Percentiles rank a stretch among this genome's conserved stretches.
Conservation (phyloP, 92 coral and sea anemone species). For the Paramuricea clavata region DNA sequence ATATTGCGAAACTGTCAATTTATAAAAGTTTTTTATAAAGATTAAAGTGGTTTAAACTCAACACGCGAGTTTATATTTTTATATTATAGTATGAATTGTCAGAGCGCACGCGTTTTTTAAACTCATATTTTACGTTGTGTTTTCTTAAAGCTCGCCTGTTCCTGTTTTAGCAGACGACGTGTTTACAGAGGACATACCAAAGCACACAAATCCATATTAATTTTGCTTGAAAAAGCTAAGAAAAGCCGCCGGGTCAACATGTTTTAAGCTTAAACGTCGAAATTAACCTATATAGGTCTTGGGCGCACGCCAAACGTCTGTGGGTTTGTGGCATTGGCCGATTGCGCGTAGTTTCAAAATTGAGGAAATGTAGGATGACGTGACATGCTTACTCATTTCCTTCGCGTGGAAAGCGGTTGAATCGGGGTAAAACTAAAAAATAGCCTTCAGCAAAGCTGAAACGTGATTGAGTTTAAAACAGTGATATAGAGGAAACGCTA, state of each 20-base stretch:
- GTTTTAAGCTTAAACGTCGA: background rate
- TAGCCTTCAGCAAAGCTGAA: background rate
- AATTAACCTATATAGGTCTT: background rate
- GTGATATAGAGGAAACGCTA: slow-evolving; percentile 3
- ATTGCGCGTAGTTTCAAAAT: background rate
- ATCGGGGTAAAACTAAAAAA: background rate
- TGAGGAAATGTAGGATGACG: background rate
- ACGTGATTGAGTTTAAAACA: background rate
- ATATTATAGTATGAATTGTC: background rate
- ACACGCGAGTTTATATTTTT: background rate
- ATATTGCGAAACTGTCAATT: background rate
- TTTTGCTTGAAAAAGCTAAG: slow-evolving; percentile 20
- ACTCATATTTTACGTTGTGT: background rate
- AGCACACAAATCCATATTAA: slow-evolving; percentile 48
- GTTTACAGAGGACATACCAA: slow-evolving; percentile 38
- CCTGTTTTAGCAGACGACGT: background rate
- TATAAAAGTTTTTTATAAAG: background rate
- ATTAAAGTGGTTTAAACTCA: no score
- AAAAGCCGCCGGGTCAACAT: slow-evolving; percentile 33
- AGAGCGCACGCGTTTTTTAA: background rate
- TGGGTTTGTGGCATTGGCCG: background rate
- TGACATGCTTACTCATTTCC: background rate
- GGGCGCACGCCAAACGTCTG: background rate
- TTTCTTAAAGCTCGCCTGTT: background rate
- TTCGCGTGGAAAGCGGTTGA: background rate